A percentile compares a stretch with the other conserved stretches of the same genome.
Evolutionary conservation across 2,113 vertebrate species (phyloP).

Genomic region (Carassius auratus): DNA sequence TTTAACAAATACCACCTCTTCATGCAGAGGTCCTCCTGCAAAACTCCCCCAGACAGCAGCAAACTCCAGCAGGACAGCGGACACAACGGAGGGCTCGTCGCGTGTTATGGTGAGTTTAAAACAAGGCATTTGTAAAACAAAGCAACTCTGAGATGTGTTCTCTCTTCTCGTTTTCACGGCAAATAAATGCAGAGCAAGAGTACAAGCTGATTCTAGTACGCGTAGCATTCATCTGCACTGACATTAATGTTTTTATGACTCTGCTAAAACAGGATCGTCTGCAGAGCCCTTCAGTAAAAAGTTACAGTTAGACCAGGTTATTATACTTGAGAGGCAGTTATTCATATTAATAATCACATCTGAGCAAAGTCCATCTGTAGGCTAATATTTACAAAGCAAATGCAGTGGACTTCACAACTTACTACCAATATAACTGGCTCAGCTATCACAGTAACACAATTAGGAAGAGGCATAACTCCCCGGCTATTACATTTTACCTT

Average conservation of each 20-base stretch:
- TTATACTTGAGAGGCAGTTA: background rate
- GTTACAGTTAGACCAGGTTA: background rate
- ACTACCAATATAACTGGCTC: constrained; percentile 33
- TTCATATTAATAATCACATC: constrained; percentile 34
- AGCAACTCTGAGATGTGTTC: background rate
- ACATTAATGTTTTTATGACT: constrained; percentile 6
- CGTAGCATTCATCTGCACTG: background rate
- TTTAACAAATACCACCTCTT: constrained; percentile 95
- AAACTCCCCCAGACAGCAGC: constrained; percentile 86
- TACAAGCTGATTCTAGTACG: background rate
- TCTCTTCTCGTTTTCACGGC: background rate
- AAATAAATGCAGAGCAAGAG: background rate
- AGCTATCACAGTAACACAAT: constrained; percentile 63
- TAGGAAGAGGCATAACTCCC: constrained; percentile 62
- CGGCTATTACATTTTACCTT: constrained; percentile 66
- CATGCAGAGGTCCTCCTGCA: constrained; percentile 88
- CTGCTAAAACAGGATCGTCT: constrained; percentile 1
- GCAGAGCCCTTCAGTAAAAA: constrained; percentile 12
- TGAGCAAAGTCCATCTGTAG: constrained; percentile 28
- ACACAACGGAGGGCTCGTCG: constrained; percentile 85
- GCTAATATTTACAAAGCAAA: constrained; percentile 46
- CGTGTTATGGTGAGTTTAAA: constrained; percentile 89
- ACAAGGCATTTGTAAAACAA: background rate
- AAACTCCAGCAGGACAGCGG: constrained; percentile 85
- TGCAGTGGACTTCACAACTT: constrained; percentile 48